These are phyloP conservation scores for Ladona fulva DNA, from an alignment of 1,140 invertebrate species.

Conservation along the genomic window DNA sequence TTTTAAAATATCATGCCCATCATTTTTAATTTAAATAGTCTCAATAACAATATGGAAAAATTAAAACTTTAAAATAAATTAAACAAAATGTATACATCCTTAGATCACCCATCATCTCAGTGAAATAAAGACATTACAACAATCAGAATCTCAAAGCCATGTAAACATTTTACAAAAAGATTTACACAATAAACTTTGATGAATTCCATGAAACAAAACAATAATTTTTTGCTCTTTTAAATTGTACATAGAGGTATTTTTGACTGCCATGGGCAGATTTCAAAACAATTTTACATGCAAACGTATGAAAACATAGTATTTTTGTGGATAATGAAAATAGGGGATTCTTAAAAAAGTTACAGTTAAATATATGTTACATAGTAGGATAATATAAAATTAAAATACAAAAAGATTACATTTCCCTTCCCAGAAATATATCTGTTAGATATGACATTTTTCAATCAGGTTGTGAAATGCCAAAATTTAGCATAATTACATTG, in stretches of 20 bases:
- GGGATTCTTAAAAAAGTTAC: background rate
- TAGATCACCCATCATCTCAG: background rate
- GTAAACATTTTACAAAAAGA: background rate
- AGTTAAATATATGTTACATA: background rate
- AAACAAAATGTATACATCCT: background rate
- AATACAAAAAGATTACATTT: background rate
- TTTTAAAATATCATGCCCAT: too few species aligned
- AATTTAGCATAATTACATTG: background rate
- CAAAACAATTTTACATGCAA: background rate
- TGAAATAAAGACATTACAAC: background rate
- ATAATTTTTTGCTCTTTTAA: background rate
- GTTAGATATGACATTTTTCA: background rate
- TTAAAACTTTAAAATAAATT: background rate
- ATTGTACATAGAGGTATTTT: background rate
- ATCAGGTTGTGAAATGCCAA: background rate
- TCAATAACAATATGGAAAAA: too few species aligned
- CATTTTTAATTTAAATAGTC: too few species aligned
- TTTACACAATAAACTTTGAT: background rate
- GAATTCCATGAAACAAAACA: background rate
- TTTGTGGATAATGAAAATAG: background rate
- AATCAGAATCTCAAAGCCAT: background rate
- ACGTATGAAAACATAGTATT: background rate
- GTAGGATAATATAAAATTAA: background rate
- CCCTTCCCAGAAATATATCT: constrained; percentile 5
- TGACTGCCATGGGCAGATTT: background rate